These are phyloP conservation scores for Watsonalla binaria DNA, from an alignment of 2,888 invertebrate genomes.

Conservation along the genomic window DNA sequence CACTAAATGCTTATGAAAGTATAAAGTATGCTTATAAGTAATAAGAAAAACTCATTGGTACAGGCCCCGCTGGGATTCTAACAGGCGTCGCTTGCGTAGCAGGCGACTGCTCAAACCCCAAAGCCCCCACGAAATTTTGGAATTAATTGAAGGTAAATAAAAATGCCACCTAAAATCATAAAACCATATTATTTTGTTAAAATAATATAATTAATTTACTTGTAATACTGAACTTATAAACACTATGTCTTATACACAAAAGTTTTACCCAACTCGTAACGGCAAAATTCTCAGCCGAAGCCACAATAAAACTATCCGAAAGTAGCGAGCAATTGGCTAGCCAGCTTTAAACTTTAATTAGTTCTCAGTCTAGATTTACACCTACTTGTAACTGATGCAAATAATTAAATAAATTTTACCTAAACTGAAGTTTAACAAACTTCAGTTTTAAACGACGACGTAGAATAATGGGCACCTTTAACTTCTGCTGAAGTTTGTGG, in stretches of 20 bases:
- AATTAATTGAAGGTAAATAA: too few relatives aligned
- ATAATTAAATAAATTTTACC: neutral
- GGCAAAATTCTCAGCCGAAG: neutral
- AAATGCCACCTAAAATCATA: too few relatives aligned
- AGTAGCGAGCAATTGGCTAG: constrained; percentile 18
- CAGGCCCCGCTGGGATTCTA: too few relatives aligned
- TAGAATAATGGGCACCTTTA: neutral
- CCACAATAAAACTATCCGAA: constrained; percentile 3
- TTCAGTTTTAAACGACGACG: neutral
- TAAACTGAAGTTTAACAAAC: neutral
- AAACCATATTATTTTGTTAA: too few relatives aligned
- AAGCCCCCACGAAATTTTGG: too few relatives aligned
- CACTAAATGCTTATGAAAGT: too few relatives aligned
- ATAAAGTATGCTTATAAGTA: too few relatives aligned
- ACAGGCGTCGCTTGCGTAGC: too few relatives aligned
- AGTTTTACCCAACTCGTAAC: neutral
- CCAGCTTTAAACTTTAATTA: constrained; percentile 28
- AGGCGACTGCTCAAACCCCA: too few relatives aligned
- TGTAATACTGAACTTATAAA: too few relatives aligned
- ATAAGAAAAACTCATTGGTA: too few relatives aligned
- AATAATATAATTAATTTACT: too few relatives aligned
- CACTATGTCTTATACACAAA: neutral
- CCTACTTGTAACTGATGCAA: neutral
- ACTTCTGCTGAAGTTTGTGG: neutral
- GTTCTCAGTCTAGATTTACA: constrained; percentile 5